phyloP scores from a whole-genome alignment of 1,140 invertebrate species.

The Drosophila bocki region DNA sequence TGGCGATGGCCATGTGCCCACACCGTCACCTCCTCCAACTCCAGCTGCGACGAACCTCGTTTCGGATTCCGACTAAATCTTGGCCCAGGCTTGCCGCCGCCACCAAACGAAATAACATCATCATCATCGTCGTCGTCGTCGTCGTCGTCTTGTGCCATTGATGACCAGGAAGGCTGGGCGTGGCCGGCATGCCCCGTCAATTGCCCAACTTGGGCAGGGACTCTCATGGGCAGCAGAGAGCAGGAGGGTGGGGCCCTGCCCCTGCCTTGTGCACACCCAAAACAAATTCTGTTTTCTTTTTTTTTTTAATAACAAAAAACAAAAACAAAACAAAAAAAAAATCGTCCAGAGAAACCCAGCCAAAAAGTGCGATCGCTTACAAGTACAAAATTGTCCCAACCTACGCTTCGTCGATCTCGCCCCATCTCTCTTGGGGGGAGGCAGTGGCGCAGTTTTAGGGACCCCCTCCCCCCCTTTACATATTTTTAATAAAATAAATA shows the following conservation, averaged over 20 bases:
- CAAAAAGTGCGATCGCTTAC: slow-evolving; percentile 78
- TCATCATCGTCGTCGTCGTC: slow-evolving; percentile 52
- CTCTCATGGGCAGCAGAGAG: slow-evolving; percentile 34
- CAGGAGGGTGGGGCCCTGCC: slow-evolving; percentile 8
- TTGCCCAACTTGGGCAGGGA: slow-evolving; percentile 74
- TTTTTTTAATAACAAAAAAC: slow-evolving; percentile 28
- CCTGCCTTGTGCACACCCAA: slow-evolving; percentile 48
- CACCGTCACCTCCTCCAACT: not conserved
- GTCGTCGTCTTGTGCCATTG: slow-evolving; percentile 67
- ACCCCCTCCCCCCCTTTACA: not conserved
- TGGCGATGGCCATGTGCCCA: slow-evolving; percentile 39
- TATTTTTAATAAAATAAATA: not conserved
- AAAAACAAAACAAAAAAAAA: slow-evolving; percentile 15
- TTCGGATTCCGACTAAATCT: slow-evolving; percentile 59
- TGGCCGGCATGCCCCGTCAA: slow-evolving; percentile 75
- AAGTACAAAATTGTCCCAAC: slow-evolving; percentile 79
- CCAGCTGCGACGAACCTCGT: slow-evolving; percentile 3
- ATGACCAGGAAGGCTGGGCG: slow-evolving; percentile 80
- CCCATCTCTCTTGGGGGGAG: slow-evolving; percentile 16
- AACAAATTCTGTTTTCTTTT: slow-evolving; percentile 10
- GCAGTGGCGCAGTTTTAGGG: not conserved
- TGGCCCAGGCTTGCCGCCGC: slow-evolving; percentile 59
- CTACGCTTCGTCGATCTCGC: slow-evolving; percentile 62
- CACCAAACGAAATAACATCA: slow-evolving; percentile 58
- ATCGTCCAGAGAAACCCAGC: slow-evolving; percentile 15